These are phyloP conservation scores for Stictonetta naevosa DNA, from an alignment of 2,113 vertebrate species.

Conservation along the genomic window DNA sequence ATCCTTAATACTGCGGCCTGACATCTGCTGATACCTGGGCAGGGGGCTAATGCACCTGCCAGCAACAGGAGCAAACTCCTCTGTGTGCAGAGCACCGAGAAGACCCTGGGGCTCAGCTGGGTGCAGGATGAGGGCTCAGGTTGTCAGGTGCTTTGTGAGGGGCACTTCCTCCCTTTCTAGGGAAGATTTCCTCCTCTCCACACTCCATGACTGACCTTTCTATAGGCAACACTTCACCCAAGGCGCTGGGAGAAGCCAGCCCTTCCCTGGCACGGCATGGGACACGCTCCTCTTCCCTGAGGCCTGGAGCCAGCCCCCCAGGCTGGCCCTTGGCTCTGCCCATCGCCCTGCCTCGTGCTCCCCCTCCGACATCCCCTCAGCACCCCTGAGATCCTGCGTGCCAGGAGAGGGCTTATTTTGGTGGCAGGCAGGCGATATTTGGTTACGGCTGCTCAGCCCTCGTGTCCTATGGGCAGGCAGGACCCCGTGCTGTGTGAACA, in stretches of 20 bases:
- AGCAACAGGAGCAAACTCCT: neutral
- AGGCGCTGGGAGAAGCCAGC: neutral
- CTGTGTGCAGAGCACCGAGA: neutral
- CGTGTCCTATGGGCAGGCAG: neutral
- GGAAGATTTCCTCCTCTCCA: neutral
- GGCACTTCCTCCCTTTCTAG: neutral
- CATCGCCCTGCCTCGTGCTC: too few species aligned
- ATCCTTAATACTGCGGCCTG: fast-evolving
- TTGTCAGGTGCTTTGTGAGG: neutral
- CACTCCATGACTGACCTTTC: neutral
- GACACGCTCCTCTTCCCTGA: neutral
- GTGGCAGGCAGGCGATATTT: neutral
- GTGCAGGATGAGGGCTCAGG: neutral
- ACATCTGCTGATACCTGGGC: neutral
- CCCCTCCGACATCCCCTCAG: too few species aligned
- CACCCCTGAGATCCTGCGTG: too few species aligned
- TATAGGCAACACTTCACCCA: neutral
- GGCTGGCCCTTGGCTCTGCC: too few species aligned
- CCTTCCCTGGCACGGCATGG: neutral
- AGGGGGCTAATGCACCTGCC: neutral
- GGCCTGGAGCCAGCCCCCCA: neutral
- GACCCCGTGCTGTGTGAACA: neutral
- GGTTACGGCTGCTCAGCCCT: neutral
- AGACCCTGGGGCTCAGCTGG: neutral
- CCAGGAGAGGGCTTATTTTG: neutral